Conservation (phyloP, 2,113 vertebrate species). For the Ciconia stormi region DNA sequence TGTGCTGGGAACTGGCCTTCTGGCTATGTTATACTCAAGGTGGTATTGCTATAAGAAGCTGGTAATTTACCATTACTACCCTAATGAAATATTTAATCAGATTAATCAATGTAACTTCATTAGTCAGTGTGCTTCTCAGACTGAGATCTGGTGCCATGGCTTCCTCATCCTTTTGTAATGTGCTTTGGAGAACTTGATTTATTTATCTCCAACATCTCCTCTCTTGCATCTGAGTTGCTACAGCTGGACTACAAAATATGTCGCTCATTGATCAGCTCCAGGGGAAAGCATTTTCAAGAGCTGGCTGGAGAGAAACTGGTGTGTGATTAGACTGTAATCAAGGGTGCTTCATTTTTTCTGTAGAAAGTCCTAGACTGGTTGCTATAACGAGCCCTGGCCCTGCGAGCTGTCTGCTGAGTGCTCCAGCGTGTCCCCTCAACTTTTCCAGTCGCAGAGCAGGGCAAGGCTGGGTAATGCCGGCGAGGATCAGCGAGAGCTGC, state of each 20-base stretch:
- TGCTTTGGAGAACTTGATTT: neutral
- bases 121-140: neutral
- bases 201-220: neutral
- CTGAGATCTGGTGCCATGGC: neutral
- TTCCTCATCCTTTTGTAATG: neutral
- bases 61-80: neutral
- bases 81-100: conserved; percentile 37
- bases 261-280: neutral
- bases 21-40: neutral
- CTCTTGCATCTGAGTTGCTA: neutral
- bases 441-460: neutral
- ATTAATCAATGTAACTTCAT: conserved; percentile 4
- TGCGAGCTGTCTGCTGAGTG: neutral
- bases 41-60: neutral
- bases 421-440: neutral
- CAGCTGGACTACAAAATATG: neutral
- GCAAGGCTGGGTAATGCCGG: neutral
- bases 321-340: neutral
- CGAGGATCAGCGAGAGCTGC: too few relatives aligned
- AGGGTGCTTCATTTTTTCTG: neutral
- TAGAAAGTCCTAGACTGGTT: neutral
- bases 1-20: neutral
- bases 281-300: neutral
- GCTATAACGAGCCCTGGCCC: rapidly evolving
- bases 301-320: neutral